Conservation (phyloP, 2,797 vertebrate genomes). For the Pseudochaenichthys georgianus region DNA sequence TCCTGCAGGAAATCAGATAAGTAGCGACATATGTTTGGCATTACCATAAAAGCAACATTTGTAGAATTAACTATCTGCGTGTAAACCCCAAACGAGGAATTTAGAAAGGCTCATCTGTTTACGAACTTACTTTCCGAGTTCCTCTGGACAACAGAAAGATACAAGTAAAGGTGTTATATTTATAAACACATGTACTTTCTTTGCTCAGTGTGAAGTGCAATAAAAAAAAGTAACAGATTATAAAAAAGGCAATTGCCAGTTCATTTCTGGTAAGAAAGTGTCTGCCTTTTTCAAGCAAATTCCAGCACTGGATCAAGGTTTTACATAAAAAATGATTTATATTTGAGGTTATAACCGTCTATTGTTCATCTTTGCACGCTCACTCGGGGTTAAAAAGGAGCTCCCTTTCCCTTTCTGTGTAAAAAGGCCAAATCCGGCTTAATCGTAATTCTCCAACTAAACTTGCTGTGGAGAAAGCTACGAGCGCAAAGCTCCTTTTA, state of each 20-base stretch:
- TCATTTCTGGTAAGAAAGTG: not conserved
- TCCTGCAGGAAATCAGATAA: slow-evolving; percentile 78
- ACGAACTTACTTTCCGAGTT: slow-evolving; percentile 65
- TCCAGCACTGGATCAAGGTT: not conserved
- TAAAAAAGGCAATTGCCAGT: not conserved
- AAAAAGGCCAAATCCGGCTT: slow-evolving; percentile 79
- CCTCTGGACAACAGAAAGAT: slow-evolving; percentile 17
- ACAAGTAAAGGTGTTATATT: not conserved
- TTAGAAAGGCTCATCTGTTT: slow-evolving; percentile 62
- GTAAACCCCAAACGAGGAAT: slow-evolving; percentile 60
- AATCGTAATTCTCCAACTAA: slow-evolving; percentile 81
- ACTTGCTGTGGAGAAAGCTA: slow-evolving; percentile 79
- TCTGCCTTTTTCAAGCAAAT: not conserved
- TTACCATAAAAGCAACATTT: slow-evolving; percentile 79
- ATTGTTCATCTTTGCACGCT: slow-evolving; percentile 35
- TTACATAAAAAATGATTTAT: not conserved
- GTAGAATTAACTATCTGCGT: slow-evolving; percentile 72
- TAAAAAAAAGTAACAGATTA: not conserved
- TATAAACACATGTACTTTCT: not conserved
- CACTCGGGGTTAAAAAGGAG: not conserved
- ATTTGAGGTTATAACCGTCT: not conserved
- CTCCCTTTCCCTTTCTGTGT: slow-evolving; percentile 33
- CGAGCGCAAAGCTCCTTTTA: slow-evolving; percentile 78
- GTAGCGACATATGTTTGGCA: slow-evolving; percentile 79
- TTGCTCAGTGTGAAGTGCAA: not conserved